phyloP scores from a whole-genome alignment of 1,140 invertebrate genomes.

The Stegodyphus mimosarum region DNA sequence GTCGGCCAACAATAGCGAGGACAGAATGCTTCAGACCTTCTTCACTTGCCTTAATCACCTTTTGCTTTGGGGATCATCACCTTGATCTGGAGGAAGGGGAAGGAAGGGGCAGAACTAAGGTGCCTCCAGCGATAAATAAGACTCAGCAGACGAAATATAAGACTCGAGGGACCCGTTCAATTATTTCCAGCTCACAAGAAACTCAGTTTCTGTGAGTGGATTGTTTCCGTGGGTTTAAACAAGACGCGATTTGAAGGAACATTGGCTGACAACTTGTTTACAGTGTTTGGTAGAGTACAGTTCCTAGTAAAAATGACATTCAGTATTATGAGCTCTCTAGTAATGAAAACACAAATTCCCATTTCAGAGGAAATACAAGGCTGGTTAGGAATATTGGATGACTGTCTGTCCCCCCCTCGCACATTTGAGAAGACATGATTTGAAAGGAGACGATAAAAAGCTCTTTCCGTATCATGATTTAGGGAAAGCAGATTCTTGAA shows the following conservation, averaged over 20 bases:
- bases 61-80: conserved; percentile 50
- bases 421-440: no score
- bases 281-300: neutral
- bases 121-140: conserved; percentile 54
- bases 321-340: conserved; percentile 37
- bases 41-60: conserved; percentile 46
- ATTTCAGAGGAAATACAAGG: no score
- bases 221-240: conserved; percentile 47
- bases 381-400: no score
- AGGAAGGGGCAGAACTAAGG: conserved; percentile 6
- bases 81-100: neutral
- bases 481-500: no score
- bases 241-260: neutral
- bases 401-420: no score
- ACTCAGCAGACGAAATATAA: conserved; percentile 56
- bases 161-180: conserved; percentile 41
- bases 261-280: conserved; percentile 26
- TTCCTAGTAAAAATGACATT: conserved; percentile 35
- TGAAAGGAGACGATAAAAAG: no score
- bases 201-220: conserved; percentile 45
- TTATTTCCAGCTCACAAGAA: conserved; percentile 45
- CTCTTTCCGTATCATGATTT: no score
- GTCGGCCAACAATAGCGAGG: conserved; percentile 2
- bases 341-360: conserved; percentile 24
- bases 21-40: neutral